These are phyloP conservation scores for Drosophila saltans DNA, from an alignment of 1,140 invertebrate species.

Conservation along the genomic window DNA sequence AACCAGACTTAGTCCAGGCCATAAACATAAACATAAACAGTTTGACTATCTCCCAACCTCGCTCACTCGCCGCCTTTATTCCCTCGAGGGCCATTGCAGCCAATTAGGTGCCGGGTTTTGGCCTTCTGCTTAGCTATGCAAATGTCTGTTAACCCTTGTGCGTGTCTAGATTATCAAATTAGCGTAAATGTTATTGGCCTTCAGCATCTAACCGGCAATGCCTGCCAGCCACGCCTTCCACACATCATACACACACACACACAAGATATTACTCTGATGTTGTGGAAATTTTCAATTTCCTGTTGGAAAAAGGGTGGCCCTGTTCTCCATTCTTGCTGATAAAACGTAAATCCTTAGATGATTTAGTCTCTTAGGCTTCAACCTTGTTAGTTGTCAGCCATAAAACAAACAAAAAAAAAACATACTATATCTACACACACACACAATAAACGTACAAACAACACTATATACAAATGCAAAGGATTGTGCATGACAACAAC, in stretches of 20 bases:
- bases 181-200: slow-evolving; percentile 81
- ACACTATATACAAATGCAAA: too few species aligned
- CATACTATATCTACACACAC: neutral
- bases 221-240: neutral
- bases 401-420: slow-evolving; percentile 55
- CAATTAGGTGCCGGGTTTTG: slow-evolving; percentile 77
- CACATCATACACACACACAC: slow-evolving; percentile 54
- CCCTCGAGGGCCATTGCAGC: slow-evolving; percentile 81
- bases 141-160: slow-evolving; percentile 71
- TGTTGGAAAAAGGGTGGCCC: slow-evolving; percentile 32
- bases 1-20: slow-evolving; percentile 35
- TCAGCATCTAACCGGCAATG: slow-evolving; percentile 16
- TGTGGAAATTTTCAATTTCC: slow-evolving; percentile 79
- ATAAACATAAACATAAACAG: slow-evolving; percentile 33
- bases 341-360: slow-evolving; percentile 72
- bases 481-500: neutral
- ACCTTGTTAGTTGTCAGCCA: slow-evolving; percentile 66
- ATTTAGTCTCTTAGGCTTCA: slow-evolving; percentile 59
- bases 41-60: slow-evolving; percentile 2
- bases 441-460: slow-evolving; percentile 17
- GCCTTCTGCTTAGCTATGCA: slow-evolving; percentile 57
- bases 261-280: slow-evolving; percentile 8
- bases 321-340: slow-evolving; percentile 39
- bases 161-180: slow-evolving; percentile 82
- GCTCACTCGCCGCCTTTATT: slow-evolving; percentile 8